These are phyloP conservation scores for Rhingia rostrata DNA, from an alignment of 2,888 invertebrate species.

Conservation along the genomic window DNA sequence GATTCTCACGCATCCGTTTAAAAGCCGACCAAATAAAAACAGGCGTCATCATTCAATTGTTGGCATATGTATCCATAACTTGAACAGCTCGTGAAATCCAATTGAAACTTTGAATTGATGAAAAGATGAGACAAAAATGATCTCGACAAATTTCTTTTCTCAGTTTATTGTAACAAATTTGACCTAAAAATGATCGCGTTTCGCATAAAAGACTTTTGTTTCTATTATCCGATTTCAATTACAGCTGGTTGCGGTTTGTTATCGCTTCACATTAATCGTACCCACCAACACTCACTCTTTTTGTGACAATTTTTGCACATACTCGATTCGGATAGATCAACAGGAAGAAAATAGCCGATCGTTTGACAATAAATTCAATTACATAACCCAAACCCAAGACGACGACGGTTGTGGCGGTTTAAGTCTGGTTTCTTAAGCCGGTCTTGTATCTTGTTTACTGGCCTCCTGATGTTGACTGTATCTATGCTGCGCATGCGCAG, in stretches of 20 bases:
- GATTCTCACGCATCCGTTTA: no score
- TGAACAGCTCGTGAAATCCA: no score
- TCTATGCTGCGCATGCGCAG: background rate
- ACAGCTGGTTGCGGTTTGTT: conserved; percentile 2
- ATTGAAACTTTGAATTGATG: no score
- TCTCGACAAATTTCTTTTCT: background rate
- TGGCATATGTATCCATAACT: no score
- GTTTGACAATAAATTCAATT: conserved; percentile 59
- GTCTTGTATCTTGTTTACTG: conserved; percentile 39
- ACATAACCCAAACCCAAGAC: conserved; percentile 35
- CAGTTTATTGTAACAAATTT: conserved; percentile 32
- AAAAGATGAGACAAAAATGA: no score
- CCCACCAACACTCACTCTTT: no score
- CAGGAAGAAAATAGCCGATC: conserved; percentile 60
- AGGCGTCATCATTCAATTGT: no score
- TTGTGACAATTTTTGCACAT: background rate
- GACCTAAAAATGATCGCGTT: conserved; percentile 27
- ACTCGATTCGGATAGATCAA: conserved; percentile 29
- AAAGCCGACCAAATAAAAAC: no score
- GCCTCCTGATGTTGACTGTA: conserved; percentile 35
- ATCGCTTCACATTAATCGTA: background rate
- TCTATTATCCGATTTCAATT: conserved; percentile 25
- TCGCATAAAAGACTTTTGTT: background rate
- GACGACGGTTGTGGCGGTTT: conserved; percentile 5
- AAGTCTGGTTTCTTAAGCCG: conserved; percentile 55